Percentiles rank a stretch among this genome's conserved stretches.
Evolutionary conservation across 2,888 invertebrate species (phyloP).

Genomic region (Caenorhabditis sp.): DNA sequence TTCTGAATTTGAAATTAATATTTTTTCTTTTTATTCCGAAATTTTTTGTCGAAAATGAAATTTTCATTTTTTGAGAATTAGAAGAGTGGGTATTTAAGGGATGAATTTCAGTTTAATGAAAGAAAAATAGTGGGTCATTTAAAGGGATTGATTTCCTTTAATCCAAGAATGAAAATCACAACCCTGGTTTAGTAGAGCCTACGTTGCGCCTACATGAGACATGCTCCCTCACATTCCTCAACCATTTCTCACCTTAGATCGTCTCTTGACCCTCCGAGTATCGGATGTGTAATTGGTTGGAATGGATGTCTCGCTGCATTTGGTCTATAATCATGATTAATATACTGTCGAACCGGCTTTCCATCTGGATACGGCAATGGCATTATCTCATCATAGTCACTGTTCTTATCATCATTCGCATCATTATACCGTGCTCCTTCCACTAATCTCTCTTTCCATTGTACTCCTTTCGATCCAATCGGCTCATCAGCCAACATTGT

Average conservation of each 20-base stretch:
- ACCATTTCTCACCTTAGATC: slow-evolving; percentile 11
- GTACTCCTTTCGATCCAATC: slow-evolving; percentile 27
- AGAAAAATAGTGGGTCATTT: too few relatives aligned
- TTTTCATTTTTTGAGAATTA: too few relatives aligned
- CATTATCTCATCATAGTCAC: slow-evolving; percentile 26
- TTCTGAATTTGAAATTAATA: too few relatives aligned
- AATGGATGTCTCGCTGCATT: slow-evolving; percentile 6
- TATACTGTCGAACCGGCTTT: slow-evolving; percentile 3
- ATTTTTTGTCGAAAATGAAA: too few relatives aligned
- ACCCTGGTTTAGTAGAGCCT: too few relatives aligned
- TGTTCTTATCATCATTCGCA: slow-evolving; percentile 9
- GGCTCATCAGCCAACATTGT: slow-evolving; percentile 15
- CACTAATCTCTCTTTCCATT: slow-evolving; percentile 48
- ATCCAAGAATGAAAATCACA: too few relatives aligned
- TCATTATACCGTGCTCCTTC: slow-evolving; percentile 28
- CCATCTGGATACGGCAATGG: slow-evolving; percentile 11
- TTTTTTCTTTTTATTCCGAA: too few relatives aligned
- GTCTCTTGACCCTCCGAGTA: slow-evolving; percentile 20
- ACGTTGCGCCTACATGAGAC: too few relatives aligned
- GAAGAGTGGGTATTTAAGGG: too few relatives aligned
- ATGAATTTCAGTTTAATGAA: too few relatives aligned
- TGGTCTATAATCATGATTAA: slow-evolving; percentile 30
- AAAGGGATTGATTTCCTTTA: too few relatives aligned
- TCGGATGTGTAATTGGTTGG: slow-evolving; percentile 33
- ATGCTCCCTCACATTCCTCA: background rate